These are phyloP conservation scores for Tachysurus vachellii DNA, from an alignment of 2,113 vertebrate genomes.

Conservation along the genomic window DNA sequence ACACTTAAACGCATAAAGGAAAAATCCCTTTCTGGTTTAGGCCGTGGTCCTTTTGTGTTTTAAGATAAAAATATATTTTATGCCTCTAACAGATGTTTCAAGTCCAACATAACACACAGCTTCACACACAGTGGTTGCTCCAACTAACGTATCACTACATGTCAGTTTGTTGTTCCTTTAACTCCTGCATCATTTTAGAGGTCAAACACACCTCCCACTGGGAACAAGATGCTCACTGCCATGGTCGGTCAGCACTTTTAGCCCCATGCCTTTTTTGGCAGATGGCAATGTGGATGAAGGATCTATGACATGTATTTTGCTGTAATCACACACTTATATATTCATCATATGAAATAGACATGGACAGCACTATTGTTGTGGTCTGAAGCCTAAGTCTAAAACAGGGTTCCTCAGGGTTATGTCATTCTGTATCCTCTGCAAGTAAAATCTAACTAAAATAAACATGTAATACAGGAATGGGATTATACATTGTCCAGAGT, in stretches of 20 bases:
- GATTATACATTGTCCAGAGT: not conserved
- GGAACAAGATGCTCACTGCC: constrained; percentile 32
- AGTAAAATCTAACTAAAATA: constrained; percentile 38
- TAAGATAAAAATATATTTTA: not conserved
- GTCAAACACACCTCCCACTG: constrained; percentile 27
- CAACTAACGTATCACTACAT: constrained; percentile 9
- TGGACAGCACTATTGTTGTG: not conserved
- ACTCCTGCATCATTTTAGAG: constrained; percentile 27
- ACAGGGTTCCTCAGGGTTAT: constrained; percentile 19
- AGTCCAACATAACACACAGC: not conserved
- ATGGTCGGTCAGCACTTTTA: constrained; percentile 42
- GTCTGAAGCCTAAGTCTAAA: not conserved
- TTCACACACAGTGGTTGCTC: not conserved
- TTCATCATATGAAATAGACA: constrained; percentile 27
- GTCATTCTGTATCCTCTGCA: constrained; percentile 22
- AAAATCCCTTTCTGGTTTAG: not conserved
- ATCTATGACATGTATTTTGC: constrained; percentile 47
- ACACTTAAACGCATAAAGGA: not conserved
- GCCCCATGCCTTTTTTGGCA: constrained; percentile 25
- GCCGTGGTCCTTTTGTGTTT: not conserved
- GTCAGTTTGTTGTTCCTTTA: constrained; percentile 25
- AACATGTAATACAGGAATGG: constrained; percentile 26
- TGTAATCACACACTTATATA: constrained; percentile 24
- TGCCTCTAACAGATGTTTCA: not conserved
- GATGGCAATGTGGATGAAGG: constrained; percentile 50